Evolutionary conservation across 2,797 vertebrate genomes (phyloP).

Genomic region (Amazonetta brasiliensis): DNA sequence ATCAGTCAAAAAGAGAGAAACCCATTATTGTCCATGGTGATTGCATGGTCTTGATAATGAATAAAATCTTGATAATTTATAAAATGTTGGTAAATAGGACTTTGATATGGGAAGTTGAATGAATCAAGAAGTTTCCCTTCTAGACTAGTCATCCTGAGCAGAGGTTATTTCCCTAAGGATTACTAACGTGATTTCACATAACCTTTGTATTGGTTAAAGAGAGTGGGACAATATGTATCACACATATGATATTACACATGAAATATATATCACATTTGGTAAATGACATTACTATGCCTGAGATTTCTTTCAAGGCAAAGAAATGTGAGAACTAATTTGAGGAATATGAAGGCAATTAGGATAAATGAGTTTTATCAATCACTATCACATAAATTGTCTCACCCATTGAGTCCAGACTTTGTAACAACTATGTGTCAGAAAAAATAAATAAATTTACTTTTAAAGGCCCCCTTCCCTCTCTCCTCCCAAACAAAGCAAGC

Average conservation of each 20-base stretch:
- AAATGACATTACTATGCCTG: background rate
- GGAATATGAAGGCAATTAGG: background rate
- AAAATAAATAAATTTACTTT: background rate
- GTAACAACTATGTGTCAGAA: background rate
- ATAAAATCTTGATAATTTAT: background rate
- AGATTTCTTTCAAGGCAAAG: background rate
- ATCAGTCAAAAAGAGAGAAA: background rate
- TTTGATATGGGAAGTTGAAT: background rate
- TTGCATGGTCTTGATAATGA: too few species aligned
- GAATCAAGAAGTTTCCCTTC: background rate
- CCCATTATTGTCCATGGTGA: fast-evolving
- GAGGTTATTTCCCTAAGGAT: background rate
- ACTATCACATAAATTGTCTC: background rate
- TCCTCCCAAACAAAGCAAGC: too few species aligned
- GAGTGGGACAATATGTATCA: background rate
- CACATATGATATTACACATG: too few species aligned
- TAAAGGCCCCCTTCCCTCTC: background rate
- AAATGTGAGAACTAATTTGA: background rate
- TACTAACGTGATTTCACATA: background rate
- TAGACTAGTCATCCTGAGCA: background rate
- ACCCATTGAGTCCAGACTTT: background rate
- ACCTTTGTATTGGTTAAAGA: background rate
- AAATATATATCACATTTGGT: background rate
- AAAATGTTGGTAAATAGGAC: background rate
- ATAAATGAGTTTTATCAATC: background rate